These are phyloP conservation scores for Xylota segnis DNA, from an alignment of 2,888 invertebrate species.

Conservation along the genomic window DNA sequence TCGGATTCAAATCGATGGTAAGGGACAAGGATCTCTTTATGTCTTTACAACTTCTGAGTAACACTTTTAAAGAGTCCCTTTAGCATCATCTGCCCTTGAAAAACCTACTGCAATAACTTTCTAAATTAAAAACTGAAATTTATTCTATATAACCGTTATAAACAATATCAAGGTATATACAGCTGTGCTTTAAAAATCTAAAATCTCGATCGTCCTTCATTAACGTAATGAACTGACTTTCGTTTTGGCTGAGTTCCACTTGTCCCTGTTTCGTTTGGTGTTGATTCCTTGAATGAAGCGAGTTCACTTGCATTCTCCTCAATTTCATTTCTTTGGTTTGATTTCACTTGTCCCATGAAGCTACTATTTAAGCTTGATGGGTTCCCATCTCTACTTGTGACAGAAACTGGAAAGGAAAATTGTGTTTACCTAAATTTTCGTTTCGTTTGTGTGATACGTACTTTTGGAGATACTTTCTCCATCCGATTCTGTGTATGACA, in stretches of 20 bases:
- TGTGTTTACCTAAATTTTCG: not conserved
- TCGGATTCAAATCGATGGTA: too few relatives aligned
- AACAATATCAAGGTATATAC: constrained; percentile 28
- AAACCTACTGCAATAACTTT: not conserved
- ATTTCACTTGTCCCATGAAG: constrained; percentile 22
- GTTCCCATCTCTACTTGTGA: constrained; percentile 5
- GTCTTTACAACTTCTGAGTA: too few relatives aligned
- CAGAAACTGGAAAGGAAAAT: constrained; percentile 31
- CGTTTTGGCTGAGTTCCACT: constrained; percentile 44
- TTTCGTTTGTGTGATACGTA: not conserved
- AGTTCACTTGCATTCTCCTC: constrained; percentile 53
- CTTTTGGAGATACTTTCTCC: constrained; percentile 56
- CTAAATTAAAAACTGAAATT: not conserved
- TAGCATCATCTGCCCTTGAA: too few relatives aligned
- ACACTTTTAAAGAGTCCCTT: too few relatives aligned
- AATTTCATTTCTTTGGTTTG: constrained; percentile 64
- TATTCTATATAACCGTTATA: not conserved
- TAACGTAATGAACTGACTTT: constrained; percentile 76
- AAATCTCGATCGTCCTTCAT: constrained; percentile 70
- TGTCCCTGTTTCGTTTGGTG: constrained; percentile 21
- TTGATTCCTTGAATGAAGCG: constrained; percentile 35
- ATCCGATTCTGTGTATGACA: constrained; percentile 53
- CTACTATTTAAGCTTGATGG: constrained; percentile 39
- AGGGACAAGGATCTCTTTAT: too few relatives aligned
- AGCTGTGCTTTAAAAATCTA: constrained; percentile 38